Percentiles rank a stretch among this genome's conserved stretches.
phyloP scores from a whole-genome alignment of 2,888 invertebrate genomes.

The Nephrotoma guestfalica region DNA sequence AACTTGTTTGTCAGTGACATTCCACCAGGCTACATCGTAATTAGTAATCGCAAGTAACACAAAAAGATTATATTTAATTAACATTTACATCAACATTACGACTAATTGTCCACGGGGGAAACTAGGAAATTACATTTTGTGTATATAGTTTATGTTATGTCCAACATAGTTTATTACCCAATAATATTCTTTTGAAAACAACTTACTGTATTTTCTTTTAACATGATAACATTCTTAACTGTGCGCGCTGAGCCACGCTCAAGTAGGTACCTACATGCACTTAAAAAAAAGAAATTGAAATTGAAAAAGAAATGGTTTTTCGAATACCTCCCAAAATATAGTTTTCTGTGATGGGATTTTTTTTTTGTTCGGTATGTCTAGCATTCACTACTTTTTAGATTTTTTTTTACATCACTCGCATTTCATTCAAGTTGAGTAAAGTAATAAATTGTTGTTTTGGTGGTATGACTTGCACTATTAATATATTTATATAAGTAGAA shows the following conservation, averaged over 20 bases:
- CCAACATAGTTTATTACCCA: not conserved
- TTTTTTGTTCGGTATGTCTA: not conserved
- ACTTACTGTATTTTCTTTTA: not conserved
- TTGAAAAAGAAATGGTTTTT: not conserved
- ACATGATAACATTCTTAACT: not conserved
- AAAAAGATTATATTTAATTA: not conserved
- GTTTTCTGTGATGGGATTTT: not conserved
- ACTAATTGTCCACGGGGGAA: not conserved
- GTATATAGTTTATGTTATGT: not conserved
- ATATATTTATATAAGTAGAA: not conserved
- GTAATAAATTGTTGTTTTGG: not conserved
- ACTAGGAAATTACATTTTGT: not conserved
- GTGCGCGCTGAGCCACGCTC: not conserved
- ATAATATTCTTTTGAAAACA: not conserved
- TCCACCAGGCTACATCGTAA: not conserved
- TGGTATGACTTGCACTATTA: not conserved
- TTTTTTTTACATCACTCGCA: not conserved
- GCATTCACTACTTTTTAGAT: not conserved
- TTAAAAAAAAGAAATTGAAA: not conserved
- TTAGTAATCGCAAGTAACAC: not conserved
- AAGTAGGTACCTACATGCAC: not conserved
- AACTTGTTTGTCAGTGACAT: not conserved
- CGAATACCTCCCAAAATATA: not conserved
- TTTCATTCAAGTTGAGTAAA: not conserved
- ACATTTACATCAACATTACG: not conserved